These are phyloP conservation scores for Microhierax caerulescens DNA, from an alignment of 2,797 vertebrate species.

Conservation along the genomic window DNA sequence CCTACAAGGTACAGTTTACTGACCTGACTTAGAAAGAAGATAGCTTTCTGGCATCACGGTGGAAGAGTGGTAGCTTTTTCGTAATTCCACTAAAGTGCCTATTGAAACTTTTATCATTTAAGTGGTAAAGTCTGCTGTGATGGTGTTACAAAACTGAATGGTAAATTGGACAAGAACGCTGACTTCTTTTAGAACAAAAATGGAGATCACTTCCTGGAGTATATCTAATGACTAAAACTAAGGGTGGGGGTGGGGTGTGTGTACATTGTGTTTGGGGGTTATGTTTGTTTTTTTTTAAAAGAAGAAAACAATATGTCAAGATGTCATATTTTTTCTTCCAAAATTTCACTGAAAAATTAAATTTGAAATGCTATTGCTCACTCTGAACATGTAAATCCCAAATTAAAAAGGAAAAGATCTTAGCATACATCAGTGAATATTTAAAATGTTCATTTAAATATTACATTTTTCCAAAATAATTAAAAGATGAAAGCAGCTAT, in stretches of 20 bases:
- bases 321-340: constrained; percentile 44
- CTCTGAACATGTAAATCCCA: constrained; percentile 55
- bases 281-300: constrained; percentile 26
- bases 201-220: constrained; percentile 35
- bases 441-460: constrained; percentile 55
- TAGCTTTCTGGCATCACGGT: constrained; percentile 76
- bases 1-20: constrained; percentile 70
- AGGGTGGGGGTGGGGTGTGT: not conserved
- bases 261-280: not conserved
- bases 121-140: constrained; percentile 72
- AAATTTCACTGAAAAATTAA: constrained; percentile 41
- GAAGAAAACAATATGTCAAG: constrained; percentile 27
- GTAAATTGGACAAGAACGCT: constrained; percentile 45
- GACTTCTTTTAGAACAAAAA: constrained; percentile 62
- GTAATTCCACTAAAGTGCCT: constrained; percentile 86
- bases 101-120: constrained; percentile 79
- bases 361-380: constrained; percentile 42
- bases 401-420: constrained; percentile 42
- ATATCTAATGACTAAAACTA: constrained; percentile 25
- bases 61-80: constrained; percentile 81
- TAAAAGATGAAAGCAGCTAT: constrained; percentile 28
- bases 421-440: constrained; percentile 25
- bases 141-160: constrained; percentile 43
- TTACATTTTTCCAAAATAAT: constrained; percentile 63
- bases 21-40: constrained; percentile 69